Conservation (phyloP, 2,113 vertebrate genomes). For the Erythrocercus mccallii region DNA sequence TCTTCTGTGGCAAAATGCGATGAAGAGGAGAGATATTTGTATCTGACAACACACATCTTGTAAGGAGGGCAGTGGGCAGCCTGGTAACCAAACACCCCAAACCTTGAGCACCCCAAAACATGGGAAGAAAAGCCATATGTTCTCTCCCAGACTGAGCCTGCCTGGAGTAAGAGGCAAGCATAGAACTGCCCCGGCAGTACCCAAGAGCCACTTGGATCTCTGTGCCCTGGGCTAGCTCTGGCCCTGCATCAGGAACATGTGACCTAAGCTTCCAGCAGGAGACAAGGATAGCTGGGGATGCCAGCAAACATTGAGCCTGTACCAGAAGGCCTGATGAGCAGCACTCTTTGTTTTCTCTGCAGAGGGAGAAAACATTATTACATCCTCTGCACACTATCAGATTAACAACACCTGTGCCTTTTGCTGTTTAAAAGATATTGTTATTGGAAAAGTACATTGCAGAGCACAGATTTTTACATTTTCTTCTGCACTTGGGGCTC, state of each 20-base stretch:
- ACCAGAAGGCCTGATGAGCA: not conserved
- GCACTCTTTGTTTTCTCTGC: not conserved
- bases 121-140: not conserved
- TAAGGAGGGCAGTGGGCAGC: not conserved
- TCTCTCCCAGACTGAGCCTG: not conserved
- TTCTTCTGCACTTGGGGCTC: not conserved
- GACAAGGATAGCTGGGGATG: not conserved
- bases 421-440: not conserved
- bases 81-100: not conserved
- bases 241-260: rapidly evolving
- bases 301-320: not conserved
- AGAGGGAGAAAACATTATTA: not conserved
- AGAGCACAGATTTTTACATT: not conserved
- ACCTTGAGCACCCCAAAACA: not conserved
- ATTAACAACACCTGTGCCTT: not conserved
- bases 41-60: rapidly evolving
- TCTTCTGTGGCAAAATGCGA: not conserved
- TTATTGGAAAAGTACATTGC: not conserved
- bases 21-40: not conserved
- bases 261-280: not conserved
- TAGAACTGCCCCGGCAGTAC: not conserved
- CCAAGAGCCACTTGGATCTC: not conserved
- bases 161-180: not conserved
- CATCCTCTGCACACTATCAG: not conserved
- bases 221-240: not conserved